Percentiles rank a stretch among this genome's conserved stretches.
Conservation (phyloP, 2,888 invertebrate species). For the Laspeyria flexula region DNA sequence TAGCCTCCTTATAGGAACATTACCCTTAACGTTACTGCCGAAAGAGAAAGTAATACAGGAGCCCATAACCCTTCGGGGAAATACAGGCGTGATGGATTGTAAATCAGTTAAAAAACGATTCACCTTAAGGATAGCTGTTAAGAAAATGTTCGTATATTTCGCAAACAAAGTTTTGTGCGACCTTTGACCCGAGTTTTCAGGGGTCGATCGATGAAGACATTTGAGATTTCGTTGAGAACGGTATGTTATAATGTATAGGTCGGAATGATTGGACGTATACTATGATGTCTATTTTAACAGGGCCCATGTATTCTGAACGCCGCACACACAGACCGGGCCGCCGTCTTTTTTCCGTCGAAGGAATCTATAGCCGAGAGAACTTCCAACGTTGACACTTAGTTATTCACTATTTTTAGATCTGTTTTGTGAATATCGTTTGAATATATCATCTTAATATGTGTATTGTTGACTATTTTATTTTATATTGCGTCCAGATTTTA, state of each 20-base stretch:
- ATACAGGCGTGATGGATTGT: background rate
- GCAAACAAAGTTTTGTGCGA: background rate
- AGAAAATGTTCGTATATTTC: background rate
- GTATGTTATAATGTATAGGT: background rate
- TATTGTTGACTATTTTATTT: too few relatives aligned
- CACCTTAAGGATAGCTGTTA: background rate
- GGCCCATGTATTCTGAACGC: background rate
- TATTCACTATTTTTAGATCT: background rate
- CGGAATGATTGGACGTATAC: background rate
- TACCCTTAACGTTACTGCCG: background rate
- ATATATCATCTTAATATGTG: too few relatives aligned
- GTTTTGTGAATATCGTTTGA: background rate
- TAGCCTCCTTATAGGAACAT: too few relatives aligned
- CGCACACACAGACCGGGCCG: background rate
- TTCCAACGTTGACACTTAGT: background rate
- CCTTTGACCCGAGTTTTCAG: slow-evolving; percentile 4
- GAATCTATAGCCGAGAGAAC: background rate
- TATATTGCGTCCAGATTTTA: too few relatives aligned
- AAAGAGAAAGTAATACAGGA: background rate
- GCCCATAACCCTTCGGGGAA: background rate
- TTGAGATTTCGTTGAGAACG: slow-evolving; percentile 5
- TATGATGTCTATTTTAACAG: background rate
- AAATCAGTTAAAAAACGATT: background rate
- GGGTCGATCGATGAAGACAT: slow-evolving; percentile 1
- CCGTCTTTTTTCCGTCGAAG: background rate